These are phyloP conservation scores for Esox masquinongy DNA, from an alignment of 2,797 vertebrate species.

Conservation along the genomic window DNA sequence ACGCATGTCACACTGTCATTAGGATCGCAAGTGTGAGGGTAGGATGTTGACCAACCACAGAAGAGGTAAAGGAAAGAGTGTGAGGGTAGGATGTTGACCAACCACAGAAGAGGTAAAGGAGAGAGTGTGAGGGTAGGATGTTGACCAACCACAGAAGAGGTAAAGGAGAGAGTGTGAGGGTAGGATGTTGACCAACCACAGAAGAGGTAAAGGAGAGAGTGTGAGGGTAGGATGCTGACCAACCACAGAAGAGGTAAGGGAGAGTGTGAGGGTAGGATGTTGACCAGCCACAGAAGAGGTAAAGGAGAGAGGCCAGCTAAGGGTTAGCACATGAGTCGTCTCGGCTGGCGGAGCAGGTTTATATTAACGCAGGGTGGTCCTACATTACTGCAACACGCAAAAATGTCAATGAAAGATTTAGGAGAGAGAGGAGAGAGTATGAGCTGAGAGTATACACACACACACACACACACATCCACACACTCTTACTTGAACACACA, in stretches of 20 bases:
- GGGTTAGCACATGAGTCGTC: conserved; percentile 54
- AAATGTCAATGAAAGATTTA: conserved; percentile 71
- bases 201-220: too few relatives aligned
- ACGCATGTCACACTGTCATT: conserved; percentile 20
- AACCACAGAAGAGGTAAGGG: conserved; percentile 28
- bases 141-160: too few relatives aligned
- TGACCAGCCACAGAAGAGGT: conserved; percentile 28
- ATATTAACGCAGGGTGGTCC: conserved; percentile 76
- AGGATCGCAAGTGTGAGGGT: too few relatives aligned
- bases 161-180: too few relatives aligned
- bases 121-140: too few relatives aligned
- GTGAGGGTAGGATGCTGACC: too few relatives aligned
- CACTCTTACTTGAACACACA: conserved; percentile 1
- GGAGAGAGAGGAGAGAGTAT: conserved; percentile 31
- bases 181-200: too few relatives aligned
- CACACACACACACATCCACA: conserved; percentile 24
- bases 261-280: conserved; percentile 21
- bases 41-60: too few relatives aligned
- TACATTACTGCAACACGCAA: conserved; percentile 66
- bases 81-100: too few relatives aligned
- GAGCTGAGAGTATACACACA: not conserved
- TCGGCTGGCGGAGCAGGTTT: conserved; percentile 60
- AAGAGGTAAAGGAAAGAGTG: too few relatives aligned
- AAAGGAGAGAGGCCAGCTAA: conserved; percentile 39
- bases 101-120: too few relatives aligned